Evolutionary conservation across 2,797 vertebrate species (phyloP), one percentile per base, ranked within the genome.

Genomic region (Odontamblyopus lacepedii): DNA sequence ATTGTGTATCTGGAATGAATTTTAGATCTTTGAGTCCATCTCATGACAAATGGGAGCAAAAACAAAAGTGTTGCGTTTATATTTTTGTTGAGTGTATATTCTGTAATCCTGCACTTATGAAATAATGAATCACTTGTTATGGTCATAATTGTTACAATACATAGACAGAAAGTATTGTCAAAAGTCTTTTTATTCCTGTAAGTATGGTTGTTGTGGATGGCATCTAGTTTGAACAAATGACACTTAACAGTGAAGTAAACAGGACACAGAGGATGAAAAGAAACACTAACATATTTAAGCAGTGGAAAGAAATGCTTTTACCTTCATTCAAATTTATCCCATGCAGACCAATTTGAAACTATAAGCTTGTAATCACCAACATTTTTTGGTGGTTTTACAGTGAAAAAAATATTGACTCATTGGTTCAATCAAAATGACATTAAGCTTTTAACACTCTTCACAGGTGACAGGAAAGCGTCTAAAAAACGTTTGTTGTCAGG

Each of bases 161-260:
- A 38, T 38, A 38, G 8, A 38, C 26, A 62, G 35, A 62, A 19
- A 35, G 11, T 38, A 8, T 3, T 15, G 62, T 12, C 5, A 8
- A 26, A 48, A 9, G 44, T 29, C 5, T 9, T 66, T 65, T 65
- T 65, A 65, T 65, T 66, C 44, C 44, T 50, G 44, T 50, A 5
- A 66, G 26, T 3, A 15, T 29, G 6, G 26, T 27, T 48, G 9
- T 44, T 65, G 64, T 30, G 44, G 48, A 19, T 66, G 23, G 19
- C 63, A 44, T 66, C 44, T 51, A 27, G 27, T 64, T 64, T 26
- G 41, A 48, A 50, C 64, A 50, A 26, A 16, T 65, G 19, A 44
- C 35, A 26, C 38, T 26, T 11, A 44, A 23, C n/a, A 6, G 38
- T 4, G n/a, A 2, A 16, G 4, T 6, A 6, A 29, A 41, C 4